Evolutionary conservation across 2,113 vertebrate species (phyloP), one percentile per base, ranked within the genome.

Genomic region (Apteryx mantelli): DNA sequence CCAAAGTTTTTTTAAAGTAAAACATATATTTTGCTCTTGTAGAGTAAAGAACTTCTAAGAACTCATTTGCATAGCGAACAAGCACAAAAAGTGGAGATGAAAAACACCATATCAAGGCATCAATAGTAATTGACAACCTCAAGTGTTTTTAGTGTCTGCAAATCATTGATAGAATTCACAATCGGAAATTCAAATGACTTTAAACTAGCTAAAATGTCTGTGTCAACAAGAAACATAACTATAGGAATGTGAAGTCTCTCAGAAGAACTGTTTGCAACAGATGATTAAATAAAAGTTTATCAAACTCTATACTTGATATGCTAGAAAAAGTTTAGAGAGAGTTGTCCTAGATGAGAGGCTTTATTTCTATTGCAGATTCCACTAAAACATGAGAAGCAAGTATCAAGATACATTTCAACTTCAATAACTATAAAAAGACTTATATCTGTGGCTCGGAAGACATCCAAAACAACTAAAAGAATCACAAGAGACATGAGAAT

Each of bases 381-480:
- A 88, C 70, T 88, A 65, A 82, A 94, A 91, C 34, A 53, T 48
- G 22, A 36, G 53, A 88, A 28, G 79, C 36, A 24, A 82, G 32
- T 85, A 85, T 82, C 63, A 40, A 75, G 84, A 91, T 60, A 91
- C 58, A 78, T 91, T 92, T 95, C 73, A 87, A 56, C n/a, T 82
- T 89, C 53, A 91, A 53, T 85, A 82, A 91, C 70, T 73, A 58
- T 48, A 80, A 88, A 68, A 82, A 60, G 12, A 21, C 75, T 88
- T 93, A 88, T 89, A 91, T 53, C 82, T 82, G 38, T 82, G 55
- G 73, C 83, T 91, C 48, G 64, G 55, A 91, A 93, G 48, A n/a
- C 36, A 61, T 25, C 36, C 17, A 70, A 82, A 93, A 52, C 73
- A 82, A 87, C 38, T 13, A 53, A 65, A 70, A 77, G 44, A 52